Percentiles rank a stretch among this genome's conserved stretches.
These are phyloP conservation scores for Rhabdornis inornatus DNA, from an alignment of 2,113 vertebrate species.

Conservation along the genomic window DNA sequence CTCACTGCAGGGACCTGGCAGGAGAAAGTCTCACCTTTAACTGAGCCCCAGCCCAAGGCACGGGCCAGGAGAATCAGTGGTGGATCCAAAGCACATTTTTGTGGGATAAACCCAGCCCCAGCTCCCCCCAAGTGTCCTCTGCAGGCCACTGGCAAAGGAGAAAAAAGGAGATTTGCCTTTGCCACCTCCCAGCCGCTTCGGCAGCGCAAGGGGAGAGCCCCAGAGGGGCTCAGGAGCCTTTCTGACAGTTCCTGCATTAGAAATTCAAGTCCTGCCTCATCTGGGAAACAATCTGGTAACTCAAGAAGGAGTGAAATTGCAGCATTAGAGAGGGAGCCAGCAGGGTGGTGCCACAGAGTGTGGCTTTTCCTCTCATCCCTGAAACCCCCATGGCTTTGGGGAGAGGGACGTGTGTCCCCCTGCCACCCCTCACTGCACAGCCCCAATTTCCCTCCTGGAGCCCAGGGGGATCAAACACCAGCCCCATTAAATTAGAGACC, in stretches of 20 bases:
- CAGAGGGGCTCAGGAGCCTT: neutral
- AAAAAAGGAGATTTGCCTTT: neutral
- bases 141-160: neutral
- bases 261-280: conserved; percentile 45
- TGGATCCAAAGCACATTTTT: accelerated
- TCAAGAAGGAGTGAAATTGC: neutral
- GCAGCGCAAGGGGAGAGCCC: neutral
- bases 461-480: neutral
- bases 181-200: accelerated
- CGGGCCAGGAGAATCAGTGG: accelerated
- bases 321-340: neutral
- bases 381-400: neutral
- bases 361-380: neutral
- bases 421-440: neutral
- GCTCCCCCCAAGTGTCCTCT: neutral
- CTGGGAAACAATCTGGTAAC: conserved; percentile 43
- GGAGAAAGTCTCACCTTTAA: accelerated
- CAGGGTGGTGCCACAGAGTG: neutral
- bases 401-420: neutral
- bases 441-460: accelerated
- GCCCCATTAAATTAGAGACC: neutral
- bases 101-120: neutral
- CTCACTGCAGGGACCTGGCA: accelerated
- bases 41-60: accelerated
- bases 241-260: neutral